Evolutionary conservation across 2,888 invertebrate species (phyloP).

Genomic region (Andrena flavipes): DNA sequence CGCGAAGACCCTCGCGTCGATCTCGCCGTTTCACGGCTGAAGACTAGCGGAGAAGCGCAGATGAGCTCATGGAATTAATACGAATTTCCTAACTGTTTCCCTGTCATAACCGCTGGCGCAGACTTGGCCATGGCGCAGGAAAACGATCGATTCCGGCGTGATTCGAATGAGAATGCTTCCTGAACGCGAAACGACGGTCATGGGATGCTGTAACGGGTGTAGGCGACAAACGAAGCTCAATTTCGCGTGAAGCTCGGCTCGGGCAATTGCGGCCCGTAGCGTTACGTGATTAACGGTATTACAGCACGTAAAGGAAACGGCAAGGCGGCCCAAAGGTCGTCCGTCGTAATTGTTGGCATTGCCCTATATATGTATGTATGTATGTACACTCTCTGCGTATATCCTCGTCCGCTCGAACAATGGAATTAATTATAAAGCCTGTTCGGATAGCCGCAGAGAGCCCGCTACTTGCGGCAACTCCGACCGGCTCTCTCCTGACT

Average conservation of each 20-base stretch:
- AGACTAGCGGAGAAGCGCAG: too few relatives aligned
- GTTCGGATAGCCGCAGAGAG: constrained; percentile 77
- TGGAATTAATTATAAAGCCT: constrained; percentile 82
- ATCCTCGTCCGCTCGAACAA: constrained; percentile 74
- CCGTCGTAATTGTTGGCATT: constrained; percentile 72
- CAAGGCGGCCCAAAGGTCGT: constrained; percentile 64
- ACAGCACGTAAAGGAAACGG: constrained; percentile 71
- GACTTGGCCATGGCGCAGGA: constrained; percentile 9
- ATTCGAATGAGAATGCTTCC: constrained; percentile 46
- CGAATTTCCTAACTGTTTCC: too few relatives aligned
- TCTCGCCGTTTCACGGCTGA: too few relatives aligned
- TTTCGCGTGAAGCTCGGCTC: constrained; percentile 19
- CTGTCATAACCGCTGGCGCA: background rate
- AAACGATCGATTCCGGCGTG: constrained; percentile 51
- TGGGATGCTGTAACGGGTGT: background rate
- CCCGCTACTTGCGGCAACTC: constrained; percentile 75
- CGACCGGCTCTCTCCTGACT: constrained; percentile 5
- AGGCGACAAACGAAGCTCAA: constrained; percentile 17
- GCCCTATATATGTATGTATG: constrained; percentile 60
- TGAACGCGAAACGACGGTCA: constrained; percentile 37
- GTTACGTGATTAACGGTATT: constrained; percentile 77
- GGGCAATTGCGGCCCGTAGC: constrained; percentile 7
- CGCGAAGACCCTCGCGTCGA: too few relatives aligned
- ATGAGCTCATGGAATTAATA: too few relatives aligned
- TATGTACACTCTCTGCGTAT: constrained; percentile 9